Evolutionary conservation across 2,113 vertebrate genomes (phyloP).

Genomic region (Hemibagrus wyckioides): DNA sequence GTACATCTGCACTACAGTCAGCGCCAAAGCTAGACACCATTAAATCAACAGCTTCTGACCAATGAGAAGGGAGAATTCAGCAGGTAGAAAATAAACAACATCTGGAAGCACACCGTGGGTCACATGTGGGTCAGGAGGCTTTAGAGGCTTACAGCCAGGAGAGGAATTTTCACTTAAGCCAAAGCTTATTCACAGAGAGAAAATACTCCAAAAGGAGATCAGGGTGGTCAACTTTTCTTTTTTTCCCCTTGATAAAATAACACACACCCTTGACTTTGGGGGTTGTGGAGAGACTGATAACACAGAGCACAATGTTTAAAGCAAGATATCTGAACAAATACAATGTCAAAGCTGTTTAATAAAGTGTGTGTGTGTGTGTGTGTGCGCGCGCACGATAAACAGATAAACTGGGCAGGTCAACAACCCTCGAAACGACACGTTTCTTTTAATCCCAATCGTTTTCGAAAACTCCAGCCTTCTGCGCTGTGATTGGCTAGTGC

Average conservation of each 20-base stretch:
- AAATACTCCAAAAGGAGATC: background rate
- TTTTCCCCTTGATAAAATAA: background rate
- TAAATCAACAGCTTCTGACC: background rate
- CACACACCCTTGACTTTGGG: background rate
- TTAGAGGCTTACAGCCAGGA: constrained; percentile 52
- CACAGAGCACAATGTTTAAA: background rate
- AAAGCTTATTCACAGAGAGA: background rate
- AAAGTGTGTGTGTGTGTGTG: background rate
- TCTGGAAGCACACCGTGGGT: constrained; percentile 47
- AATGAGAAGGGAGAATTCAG: background rate
- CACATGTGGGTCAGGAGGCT: constrained; percentile 70
- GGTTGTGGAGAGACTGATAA: background rate
- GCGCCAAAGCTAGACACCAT: background rate
- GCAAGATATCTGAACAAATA: constrained; percentile 1
- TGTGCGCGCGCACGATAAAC: too few relatives aligned
- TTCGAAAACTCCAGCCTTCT: background rate
- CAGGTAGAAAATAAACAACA: background rate
- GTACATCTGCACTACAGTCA: background rate
- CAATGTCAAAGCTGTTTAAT: background rate
- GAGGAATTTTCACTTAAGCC: constrained; percentile 30
- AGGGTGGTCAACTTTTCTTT: background rate
- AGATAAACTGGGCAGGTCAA: constrained; percentile 32
- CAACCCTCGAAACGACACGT: background rate
- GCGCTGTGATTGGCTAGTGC: background rate
- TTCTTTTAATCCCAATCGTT: background rate